Percentiles rank a stretch among this genome's conserved stretches.
phyloP scores from a whole-genome alignment of 2,888 invertebrate species.

The Rhyacophila evoluta region DNA sequence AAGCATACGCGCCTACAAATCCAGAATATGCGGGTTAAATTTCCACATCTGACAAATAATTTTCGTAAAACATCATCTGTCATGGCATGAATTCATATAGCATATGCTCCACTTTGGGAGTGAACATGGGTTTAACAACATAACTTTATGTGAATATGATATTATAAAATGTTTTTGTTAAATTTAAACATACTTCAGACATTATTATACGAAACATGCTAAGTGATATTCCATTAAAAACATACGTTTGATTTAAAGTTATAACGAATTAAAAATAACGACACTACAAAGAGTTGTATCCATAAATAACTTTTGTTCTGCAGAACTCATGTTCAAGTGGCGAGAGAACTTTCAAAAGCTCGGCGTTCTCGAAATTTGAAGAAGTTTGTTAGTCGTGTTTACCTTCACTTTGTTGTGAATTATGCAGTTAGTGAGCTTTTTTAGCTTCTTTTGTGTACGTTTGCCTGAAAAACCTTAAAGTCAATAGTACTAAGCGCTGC shows the following conservation, averaged over 20 bases:
- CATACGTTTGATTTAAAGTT: neutral
- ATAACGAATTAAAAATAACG: conserved; percentile 18
- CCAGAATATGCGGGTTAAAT: too few species aligned
- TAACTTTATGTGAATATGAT: too few species aligned
- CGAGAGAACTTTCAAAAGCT: conserved; percentile 27
- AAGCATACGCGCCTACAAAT: too few species aligned
- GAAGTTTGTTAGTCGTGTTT: conserved; percentile 32
- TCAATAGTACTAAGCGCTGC: neutral
- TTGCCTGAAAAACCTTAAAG: neutral
- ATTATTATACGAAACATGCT: too few species aligned
- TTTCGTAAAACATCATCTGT: too few species aligned
- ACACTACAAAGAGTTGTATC: neutral
- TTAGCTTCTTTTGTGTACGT: neutral
- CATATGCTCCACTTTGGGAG: too few species aligned
- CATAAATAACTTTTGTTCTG: conserved; percentile 30
- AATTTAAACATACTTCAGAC: too few species aligned
- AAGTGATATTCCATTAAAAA: neutral
- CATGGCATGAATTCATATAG: too few species aligned
- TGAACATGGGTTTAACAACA: too few species aligned
- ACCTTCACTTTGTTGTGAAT: conserved; percentile 26
- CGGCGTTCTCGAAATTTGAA: conserved; percentile 29
- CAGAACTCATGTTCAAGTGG: conserved; percentile 1
- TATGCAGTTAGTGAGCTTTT: conserved; percentile 35
- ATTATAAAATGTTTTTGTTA: too few species aligned
- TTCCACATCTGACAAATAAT: too few species aligned